phyloP scores from a whole-genome alignment of 2,888 invertebrate genomes.

The Cantharis rufa region DNA sequence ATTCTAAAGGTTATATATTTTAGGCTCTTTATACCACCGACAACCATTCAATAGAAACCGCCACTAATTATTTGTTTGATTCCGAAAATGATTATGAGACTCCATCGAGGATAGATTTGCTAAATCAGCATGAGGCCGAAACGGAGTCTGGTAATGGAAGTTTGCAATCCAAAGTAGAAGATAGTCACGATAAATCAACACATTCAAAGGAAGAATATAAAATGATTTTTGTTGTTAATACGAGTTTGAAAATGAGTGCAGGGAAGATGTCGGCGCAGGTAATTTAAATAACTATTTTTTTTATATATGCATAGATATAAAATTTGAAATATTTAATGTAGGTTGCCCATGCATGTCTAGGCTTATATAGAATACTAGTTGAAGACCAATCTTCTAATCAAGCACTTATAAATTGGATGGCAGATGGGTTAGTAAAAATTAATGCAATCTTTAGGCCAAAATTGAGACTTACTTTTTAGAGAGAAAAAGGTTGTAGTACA shows the following conservation, averaged over 20 bases:
- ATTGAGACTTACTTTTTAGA: slow-evolving; percentile 37
- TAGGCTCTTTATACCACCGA: slow-evolving; percentile 62
- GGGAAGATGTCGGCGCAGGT: slow-evolving; percentile 66
- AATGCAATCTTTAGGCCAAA: not conserved
- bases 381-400: slow-evolving; percentile 53
- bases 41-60: slow-evolving; percentile 60
- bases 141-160: slow-evolving; percentile 4
- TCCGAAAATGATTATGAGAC: slow-evolving; percentile 45
- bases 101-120: slow-evolving; percentile 23
- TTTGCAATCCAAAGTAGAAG: slow-evolving; percentile 35
- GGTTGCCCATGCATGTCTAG: slow-evolving; percentile 65
- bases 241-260: slow-evolving; percentile 63
- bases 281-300: not conserved
- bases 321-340: slow-evolving; percentile 33
- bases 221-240: slow-evolving; percentile 69
- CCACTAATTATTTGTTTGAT: slow-evolving; percentile 61
- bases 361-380: slow-evolving; percentile 58
- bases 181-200: slow-evolving; percentile 39
- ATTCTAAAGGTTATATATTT: slow-evolving; percentile 20
- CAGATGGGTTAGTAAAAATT: slow-evolving; percentile 50
- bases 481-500: slow-evolving; percentile 57
- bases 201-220: slow-evolving; percentile 53
- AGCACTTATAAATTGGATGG: slow-evolving; percentile 59
- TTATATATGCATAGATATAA: no score
- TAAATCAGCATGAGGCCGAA: slow-evolving; percentile 16